A percentile compares a stretch with the other conserved stretches of the same genome.
phyloP scores from a whole-genome alignment of 1,140 invertebrate genomes.

The Drosophila bocki region DNA sequence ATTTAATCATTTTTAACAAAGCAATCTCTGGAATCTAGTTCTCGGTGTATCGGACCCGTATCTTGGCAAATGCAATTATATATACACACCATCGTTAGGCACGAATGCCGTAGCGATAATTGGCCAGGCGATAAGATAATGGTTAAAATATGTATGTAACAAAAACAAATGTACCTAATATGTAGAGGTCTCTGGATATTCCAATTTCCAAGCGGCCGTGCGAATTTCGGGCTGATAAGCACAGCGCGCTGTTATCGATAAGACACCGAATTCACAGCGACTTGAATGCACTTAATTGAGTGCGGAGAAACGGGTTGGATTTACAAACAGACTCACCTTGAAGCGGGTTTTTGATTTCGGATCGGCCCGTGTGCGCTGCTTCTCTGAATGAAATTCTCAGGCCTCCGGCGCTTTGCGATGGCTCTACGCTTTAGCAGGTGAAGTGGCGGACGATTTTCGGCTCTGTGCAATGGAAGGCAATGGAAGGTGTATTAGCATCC shows the following conservation, averaged over 20 bases:
- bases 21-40: neutral
- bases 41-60: slow-evolving; percentile 7
- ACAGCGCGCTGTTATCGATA: slow-evolving; percentile 5
- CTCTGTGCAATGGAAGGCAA: slow-evolving; percentile 10
- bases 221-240: slow-evolving; percentile 24
- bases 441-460: neutral
- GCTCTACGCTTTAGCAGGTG: slow-evolving; percentile 16
- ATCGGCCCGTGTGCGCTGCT: slow-evolving; percentile 24
- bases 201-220: slow-evolving; percentile 19
- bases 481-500: slow-evolving; percentile 10
- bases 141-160: slow-evolving; percentile 7
- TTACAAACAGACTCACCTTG: slow-evolving; percentile 77
- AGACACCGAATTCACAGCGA: slow-evolving; percentile 12
- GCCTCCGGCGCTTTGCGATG: slow-evolving; percentile 7
- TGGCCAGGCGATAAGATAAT: slow-evolving; percentile 36
- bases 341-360: slow-evolving; percentile 54
- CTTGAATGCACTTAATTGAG: slow-evolving; percentile 25
- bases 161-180: neutral
- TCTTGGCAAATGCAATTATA: slow-evolving; percentile 36
- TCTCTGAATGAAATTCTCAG: slow-evolving; percentile 33
- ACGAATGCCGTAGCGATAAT: slow-evolving; percentile 16
- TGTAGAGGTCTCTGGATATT: neutral
- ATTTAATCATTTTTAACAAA: neutral
- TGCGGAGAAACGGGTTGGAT: slow-evolving; percentile 52
- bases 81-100: slow-evolving; percentile 28